Evolutionary conservation across 2,113 vertebrate species (phyloP), one percentile per base, ranked within the genome.

Genomic region (Taurulus bubalis): DNA sequence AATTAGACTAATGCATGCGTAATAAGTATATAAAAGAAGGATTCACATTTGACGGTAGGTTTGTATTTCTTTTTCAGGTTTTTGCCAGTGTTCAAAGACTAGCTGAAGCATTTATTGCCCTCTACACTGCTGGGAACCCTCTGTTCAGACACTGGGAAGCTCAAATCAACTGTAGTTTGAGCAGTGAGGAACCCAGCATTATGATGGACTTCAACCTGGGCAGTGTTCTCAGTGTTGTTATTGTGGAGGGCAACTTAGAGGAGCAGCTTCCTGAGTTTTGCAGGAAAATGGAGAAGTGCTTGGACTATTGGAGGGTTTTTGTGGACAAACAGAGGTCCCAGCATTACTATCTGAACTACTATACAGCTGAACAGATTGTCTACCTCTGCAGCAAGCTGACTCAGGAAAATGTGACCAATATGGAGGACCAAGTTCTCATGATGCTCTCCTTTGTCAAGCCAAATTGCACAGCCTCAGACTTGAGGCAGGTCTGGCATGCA

Each of bases 341-440:
- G 38, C 82, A 96, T 82, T 97, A 97, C 84, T 96, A 96, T 90
- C 91, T 99, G 67, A 99, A 98, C 93, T 98, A 96, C 87, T 99
- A 97, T 92, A 98, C 96, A 0, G 96, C 97, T 0, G 97, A 99
- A 84, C 98, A 99, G 91, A 92, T 99, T 83, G 96, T 98, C 22
- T 97, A 93, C 81, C 77, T 99, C 78, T 96, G 96, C 92, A 87
- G 66, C 0, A 92, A 97, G 58, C 94, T 98, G 71, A 89, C 83
- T 71, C 92, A 89, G 38, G 80, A 86, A 67, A 90, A 75, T 45
- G 15, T 40, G 6, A 12, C 0, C 0, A 80, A 86, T 74, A 89
- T 95, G 1, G 90, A 96, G 2, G 91, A 92, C 16, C 92, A 95
- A 1, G 95, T 95, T 68, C 94, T 99, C 34, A 96, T 94, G 91